Conservation (phyloP, 2,113 vertebrate species). For the Crotalus horridus region DNA sequence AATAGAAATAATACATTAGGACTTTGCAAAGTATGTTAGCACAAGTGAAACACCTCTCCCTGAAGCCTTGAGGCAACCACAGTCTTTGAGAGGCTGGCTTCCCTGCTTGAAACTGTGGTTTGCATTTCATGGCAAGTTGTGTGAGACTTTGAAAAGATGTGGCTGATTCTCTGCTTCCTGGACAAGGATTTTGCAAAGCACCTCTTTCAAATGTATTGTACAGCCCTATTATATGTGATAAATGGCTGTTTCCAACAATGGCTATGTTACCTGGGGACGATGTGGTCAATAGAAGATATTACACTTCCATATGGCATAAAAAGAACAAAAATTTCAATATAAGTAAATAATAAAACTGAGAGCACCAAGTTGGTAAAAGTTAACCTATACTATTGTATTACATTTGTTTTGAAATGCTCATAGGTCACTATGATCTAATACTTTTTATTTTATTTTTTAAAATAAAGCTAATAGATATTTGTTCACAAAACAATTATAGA, state of each 20-base stretch:
- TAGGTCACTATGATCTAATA: not conserved
- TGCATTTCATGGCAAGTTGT: not conserved
- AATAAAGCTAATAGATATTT: not conserved
- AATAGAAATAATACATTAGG: not conserved
- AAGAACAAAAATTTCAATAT: not conserved
- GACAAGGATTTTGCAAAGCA: not conserved
- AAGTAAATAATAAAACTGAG: not conserved
- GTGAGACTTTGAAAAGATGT: not conserved
- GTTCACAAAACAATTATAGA: not conserved
- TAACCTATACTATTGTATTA: not conserved
- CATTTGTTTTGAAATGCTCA: not conserved
- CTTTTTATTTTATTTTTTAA: conserved; percentile 12
- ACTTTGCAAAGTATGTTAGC: not conserved
- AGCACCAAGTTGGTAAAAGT: not conserved
- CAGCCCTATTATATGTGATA: not conserved
- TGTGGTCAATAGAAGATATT: not conserved
- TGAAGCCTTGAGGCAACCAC: not conserved
- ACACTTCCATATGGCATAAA: not conserved
- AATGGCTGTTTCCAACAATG: not conserved
- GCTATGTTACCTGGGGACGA: not conserved
- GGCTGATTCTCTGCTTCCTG: not conserved
- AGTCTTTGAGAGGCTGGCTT: not conserved
- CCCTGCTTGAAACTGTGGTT: not conserved
- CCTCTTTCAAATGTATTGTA: not conserved
- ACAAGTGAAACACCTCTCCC: not conserved